phyloP scores from a whole-genome alignment of 2,113 vertebrate species.

The Arenaria interpres region DNA sequence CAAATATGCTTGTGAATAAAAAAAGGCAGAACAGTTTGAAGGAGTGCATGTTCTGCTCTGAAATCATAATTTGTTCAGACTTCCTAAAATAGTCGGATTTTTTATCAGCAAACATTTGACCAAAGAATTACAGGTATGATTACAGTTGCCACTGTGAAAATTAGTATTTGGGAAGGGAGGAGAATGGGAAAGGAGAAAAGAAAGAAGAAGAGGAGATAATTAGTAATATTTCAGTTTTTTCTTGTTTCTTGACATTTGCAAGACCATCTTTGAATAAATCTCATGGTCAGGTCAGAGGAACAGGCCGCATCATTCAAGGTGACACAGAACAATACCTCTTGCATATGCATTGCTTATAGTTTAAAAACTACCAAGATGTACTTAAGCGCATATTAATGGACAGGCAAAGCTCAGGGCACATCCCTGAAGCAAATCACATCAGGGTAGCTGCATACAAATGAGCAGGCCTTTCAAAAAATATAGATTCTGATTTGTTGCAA shows the following conservation, averaged over 20 bases:
- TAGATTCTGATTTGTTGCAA: not conserved
- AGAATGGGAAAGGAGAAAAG: conserved; percentile 14
- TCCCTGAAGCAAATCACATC: not conserved
- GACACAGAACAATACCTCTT: not conserved
- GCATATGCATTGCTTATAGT: not conserved
- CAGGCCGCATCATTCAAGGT: not conserved
- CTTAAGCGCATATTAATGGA: not conserved
- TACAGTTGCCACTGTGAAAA: not conserved
- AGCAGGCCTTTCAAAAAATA: not conserved
- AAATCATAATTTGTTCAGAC: not conserved
- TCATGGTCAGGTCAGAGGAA: not conserved
- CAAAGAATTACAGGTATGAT: not conserved
- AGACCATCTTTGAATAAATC: not conserved
- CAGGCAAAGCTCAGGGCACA: not conserved
- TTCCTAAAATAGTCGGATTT: not conserved
- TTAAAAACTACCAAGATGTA: not conserved
- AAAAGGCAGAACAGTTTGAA: not conserved
- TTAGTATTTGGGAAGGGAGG: conserved; percentile 1
- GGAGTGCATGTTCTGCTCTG: not conserved
- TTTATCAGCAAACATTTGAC: not conserved
- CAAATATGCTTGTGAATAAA: not conserved
- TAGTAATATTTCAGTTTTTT: conserved; percentile 3
- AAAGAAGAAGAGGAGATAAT: conserved; percentile 30
- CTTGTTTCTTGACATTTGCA: not conserved
- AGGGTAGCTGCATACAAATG: not conserved